A percentile compares a stretch with the other conserved stretches of the same genome.
Evolutionary conservation across 2,888 invertebrate species (phyloP).

Genomic region (Schizotus pectinicornis): DNA sequence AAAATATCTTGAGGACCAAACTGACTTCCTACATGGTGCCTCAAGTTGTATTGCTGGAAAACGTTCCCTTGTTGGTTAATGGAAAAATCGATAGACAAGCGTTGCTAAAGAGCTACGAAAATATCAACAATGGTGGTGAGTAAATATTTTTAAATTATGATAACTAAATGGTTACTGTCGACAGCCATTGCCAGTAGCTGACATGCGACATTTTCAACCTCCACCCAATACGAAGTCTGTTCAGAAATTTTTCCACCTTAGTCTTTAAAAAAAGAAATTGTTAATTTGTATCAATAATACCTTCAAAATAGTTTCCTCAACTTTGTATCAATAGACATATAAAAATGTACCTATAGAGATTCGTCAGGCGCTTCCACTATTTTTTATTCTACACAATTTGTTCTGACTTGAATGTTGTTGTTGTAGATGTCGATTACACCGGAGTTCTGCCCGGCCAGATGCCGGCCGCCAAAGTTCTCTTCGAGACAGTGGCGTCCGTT

Average conservation of each 20-base stretch:
- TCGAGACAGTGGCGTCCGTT: conserved; percentile 76
- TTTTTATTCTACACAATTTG: no score
- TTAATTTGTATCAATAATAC: no score
- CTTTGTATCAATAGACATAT: no score
- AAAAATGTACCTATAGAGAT: no score
- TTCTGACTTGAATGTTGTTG: no score
- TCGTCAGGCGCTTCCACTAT: no score
- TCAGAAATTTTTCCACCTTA: no score
- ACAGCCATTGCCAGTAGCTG: no score
- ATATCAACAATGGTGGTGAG: conserved; percentile 71
- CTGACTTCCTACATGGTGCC: conserved; percentile 83
- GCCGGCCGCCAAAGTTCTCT: conserved; percentile 70
- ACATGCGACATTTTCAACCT: no score
- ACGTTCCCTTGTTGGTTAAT: conserved; percentile 81
- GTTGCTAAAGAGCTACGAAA: conserved; percentile 76
- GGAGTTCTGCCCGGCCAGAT: conserved; percentile 66
- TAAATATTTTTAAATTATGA: conserved; percentile 4
- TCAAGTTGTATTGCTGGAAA: conserved; percentile 74
- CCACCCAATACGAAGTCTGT: no score
- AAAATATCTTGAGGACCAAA: conserved; percentile 66
- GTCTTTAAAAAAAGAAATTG: no score
- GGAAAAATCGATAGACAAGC: conserved; percentile 87
- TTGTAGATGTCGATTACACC: conserved; percentile 72
- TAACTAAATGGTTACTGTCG: background rate
- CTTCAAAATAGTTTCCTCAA: no score